Base-by-base conservation (phyloP, 2,113 vertebrate species). In the Chionis minor region DNA sequence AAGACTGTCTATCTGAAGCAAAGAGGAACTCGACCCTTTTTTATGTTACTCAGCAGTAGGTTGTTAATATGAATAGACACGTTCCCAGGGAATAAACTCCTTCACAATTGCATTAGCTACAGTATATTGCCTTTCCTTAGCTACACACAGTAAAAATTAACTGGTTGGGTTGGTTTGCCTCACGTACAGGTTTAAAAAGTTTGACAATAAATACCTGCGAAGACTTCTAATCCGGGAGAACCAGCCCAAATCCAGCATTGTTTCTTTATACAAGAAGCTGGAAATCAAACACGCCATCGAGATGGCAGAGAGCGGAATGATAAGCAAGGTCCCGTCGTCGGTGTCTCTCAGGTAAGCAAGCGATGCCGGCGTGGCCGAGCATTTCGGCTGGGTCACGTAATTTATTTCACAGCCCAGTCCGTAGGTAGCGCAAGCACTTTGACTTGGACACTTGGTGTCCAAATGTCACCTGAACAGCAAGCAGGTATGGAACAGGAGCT, bases 201-300 rank as follows among this genome's bases (percentile, higher is more conserved):
- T 99, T 74, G 99, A 99, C 97, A 99, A 99, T 59, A 98, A 96
- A 66, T 97, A 99, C 74, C 95, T 99, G 89, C 97, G 99, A 86
- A 99, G 97, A 97, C 98, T 99, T 92, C 97, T 99, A 70, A 99
- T 99, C 86, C 98, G 98, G 85, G 99, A 99, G 95, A 98, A 98
- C 91, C 97, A 98, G 52, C 98, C 99, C 1, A 99, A 99, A 96
- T 99, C 99, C 47, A 99, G 99, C 82, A 99, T 99, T 24, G 99
- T 99, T 86, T 98, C 99, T 30, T 97, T 99, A 38, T 99, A 99
- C 92, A 99, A 99, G 97, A 99, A 99, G 95, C 98, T 99, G 74
- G 99, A 99, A 97, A 98, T 99, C 95, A 99, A 99, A 91, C 99
- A 99, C 67, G 99, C 99, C 61, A 99, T 99, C 94, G 99, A 99